Base-by-base conservation (phyloP, 2,113 vertebrate genomes). In the Fregata magnificens region DNA sequence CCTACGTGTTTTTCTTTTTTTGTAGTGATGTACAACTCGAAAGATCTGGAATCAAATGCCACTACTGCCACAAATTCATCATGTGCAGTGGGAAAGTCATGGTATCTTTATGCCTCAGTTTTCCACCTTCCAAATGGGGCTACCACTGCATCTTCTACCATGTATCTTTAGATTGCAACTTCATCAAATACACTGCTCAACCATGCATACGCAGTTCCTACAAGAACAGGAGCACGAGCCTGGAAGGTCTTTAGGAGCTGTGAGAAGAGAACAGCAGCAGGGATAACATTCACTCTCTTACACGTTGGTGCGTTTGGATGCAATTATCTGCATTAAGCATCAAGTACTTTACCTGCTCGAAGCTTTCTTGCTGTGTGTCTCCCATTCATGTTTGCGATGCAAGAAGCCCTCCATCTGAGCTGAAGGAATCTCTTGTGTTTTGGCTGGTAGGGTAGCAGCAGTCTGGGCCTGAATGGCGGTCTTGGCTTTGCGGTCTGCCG, bases 351-450 rank as follows among this genome's bases (percentile, higher is more conserved):
- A 99, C 99, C 99, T 99, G 99, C 98, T 99, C 5, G 99, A 99
- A 20, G 99, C 99, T 96, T 99, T 99, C 97, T 99, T 99, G 97
- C 99, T 99, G 97, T 99, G 99, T 10, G 98, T 98, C 97, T 99
- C 99, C 99, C 98, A 99, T 89, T 99, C 99, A 0, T 99, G 99
- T 73, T 99, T 99, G 96, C 99, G 99, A 92, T 99, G 99, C 63
- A 99, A 97, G 93, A 99, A 97, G 80, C 99, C 99, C 94, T 99
- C 99, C 97, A 99, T 98, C 98, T 99, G 99, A 36, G 98, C 98
- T 0, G 98, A 97, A 45, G 98, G 97, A 1, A 96, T 96, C 58
- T 99, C 99, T 95, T 99, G 99, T 59, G 98, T 98, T 96, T 98
- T 99, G 97, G 98, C 95, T 2, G 99, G 99, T 73, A 99, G 98